phyloP scores from a whole-genome alignment of 2,888 invertebrate genomes.

The Polymixis flavicincta region DNA sequence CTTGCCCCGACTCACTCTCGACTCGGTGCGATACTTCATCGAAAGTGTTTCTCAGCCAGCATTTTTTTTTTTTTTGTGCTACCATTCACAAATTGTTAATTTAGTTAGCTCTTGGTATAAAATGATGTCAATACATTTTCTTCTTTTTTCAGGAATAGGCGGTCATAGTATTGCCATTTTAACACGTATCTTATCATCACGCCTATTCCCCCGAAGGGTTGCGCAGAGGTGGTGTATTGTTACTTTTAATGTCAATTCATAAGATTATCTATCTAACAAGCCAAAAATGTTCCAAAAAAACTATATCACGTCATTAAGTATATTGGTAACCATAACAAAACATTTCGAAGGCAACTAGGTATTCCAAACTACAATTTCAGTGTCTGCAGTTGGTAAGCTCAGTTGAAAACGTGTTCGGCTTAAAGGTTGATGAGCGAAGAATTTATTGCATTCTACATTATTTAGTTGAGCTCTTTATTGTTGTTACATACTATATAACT shows the following conservation, averaged over 20 bases:
- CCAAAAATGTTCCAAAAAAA: too few species aligned
- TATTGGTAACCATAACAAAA: not conserved
- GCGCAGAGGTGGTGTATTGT: not conserved
- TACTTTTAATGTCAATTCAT: not conserved
- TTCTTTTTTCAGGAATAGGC: too few species aligned
- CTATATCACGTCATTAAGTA: not conserved
- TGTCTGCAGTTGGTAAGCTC: constrained; percentile 1
- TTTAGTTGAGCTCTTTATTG: not conserved
- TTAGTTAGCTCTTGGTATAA: not conserved
- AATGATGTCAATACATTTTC: not conserved
- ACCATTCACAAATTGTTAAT: not conserved
- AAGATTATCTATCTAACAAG: too few species aligned
- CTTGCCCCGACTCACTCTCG: constrained; percentile 38
- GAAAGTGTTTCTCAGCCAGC: not conserved
- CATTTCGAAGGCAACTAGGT: too few species aligned
- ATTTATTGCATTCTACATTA: constrained; percentile 30
- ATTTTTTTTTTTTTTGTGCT: not conserved
- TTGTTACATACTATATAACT: constrained; percentile 8
- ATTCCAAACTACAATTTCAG: constrained; percentile 9
- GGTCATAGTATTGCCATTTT: not conserved
- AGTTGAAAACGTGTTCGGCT: constrained; percentile 18
- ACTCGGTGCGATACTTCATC: constrained; percentile 23
- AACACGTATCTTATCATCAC: not conserved
- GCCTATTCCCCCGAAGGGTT: not conserved
- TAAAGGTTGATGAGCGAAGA: constrained; percentile 14